phyloP scores from a whole-genome alignment of 2,113 vertebrate species.

The Pelobates fuscus region DNA sequence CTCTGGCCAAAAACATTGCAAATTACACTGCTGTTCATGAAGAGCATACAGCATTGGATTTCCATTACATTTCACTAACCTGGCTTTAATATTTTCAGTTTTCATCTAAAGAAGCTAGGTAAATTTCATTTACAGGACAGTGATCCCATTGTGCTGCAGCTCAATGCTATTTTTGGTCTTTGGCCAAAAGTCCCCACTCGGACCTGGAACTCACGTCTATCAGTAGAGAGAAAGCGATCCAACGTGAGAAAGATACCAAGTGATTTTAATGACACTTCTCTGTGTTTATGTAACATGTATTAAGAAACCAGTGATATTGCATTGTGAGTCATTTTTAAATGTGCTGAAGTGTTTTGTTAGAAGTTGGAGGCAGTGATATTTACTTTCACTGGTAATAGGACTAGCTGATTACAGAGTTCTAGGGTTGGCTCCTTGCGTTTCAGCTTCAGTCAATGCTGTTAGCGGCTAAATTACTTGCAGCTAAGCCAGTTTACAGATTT shows the following conservation, averaged over 20 bases:
- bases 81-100: not conserved
- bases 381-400: not conserved
- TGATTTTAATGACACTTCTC: not conserved
- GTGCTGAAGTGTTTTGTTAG: too few species aligned
- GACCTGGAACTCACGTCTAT: not conserved
- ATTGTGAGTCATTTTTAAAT: too few species aligned
- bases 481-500: not conserved
- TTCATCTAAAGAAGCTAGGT: constrained; percentile 6
- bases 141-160: constrained; percentile 8
- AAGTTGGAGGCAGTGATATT: not conserved
- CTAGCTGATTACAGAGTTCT: not conserved
- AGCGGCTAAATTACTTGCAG: not conserved
- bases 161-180: not conserved
- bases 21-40: constrained; percentile 13
- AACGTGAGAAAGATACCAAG: too few species aligned
- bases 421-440: not conserved
- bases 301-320: not conserved
- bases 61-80: constrained; percentile 20
- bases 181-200: not conserved
- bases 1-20: constrained; percentile 2
- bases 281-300: not conserved
- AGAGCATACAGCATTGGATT: constrained; percentile 6
- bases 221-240: not conserved
- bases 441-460: not conserved
- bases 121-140: not conserved